These are phyloP conservation scores for Callitettix versicolor DNA, from an alignment of 1,140 invertebrate genomes.

Conservation along the genomic window DNA sequence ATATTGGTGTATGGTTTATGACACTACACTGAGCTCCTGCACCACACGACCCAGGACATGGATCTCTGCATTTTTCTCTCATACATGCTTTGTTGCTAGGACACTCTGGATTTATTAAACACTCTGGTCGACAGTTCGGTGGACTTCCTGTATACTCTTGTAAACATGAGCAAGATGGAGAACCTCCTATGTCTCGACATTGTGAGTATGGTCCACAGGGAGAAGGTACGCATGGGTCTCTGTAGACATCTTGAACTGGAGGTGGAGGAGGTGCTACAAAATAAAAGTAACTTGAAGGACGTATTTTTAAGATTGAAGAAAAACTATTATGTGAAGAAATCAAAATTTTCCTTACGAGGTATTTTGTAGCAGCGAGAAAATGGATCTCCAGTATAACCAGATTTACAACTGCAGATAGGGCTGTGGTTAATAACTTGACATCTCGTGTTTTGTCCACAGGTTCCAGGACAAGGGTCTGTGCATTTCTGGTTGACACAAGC, in stretches of 20 bases:
- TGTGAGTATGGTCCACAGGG: constrained; percentile 42
- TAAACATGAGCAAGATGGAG: constrained; percentile 34
- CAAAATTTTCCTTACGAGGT: constrained; percentile 35
- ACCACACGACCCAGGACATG: constrained; percentile 48
- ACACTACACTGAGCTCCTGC: constrained; percentile 39
- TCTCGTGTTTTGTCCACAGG: constrained; percentile 41
- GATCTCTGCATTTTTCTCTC: constrained; percentile 30
- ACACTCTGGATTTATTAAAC: constrained; percentile 33
- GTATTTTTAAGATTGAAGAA: constrained; percentile 24
- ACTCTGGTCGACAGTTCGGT: constrained; percentile 39
- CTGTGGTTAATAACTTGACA: constrained; percentile 43
- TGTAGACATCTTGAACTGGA: constrained; percentile 14
- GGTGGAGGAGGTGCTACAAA: constrained; percentile 14
- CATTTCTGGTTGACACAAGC: constrained; percentile 48
- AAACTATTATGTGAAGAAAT: neutral
- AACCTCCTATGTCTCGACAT: constrained; percentile 35
- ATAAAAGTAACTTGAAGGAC: constrained; percentile 26
- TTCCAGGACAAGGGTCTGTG: constrained; percentile 45
- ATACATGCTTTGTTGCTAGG: constrained; percentile 32
- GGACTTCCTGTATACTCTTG: constrained; percentile 33
- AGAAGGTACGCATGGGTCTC: constrained; percentile 39
- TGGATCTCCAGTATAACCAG: constrained; percentile 37
- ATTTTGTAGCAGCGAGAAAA: constrained; percentile 32
- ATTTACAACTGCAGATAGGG: constrained; percentile 37
- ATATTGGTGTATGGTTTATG: constrained; percentile 42